These are phyloP conservation scores for Brachirus orientalis DNA, from an alignment of 2,113 vertebrate species.

Conservation along the genomic window DNA sequence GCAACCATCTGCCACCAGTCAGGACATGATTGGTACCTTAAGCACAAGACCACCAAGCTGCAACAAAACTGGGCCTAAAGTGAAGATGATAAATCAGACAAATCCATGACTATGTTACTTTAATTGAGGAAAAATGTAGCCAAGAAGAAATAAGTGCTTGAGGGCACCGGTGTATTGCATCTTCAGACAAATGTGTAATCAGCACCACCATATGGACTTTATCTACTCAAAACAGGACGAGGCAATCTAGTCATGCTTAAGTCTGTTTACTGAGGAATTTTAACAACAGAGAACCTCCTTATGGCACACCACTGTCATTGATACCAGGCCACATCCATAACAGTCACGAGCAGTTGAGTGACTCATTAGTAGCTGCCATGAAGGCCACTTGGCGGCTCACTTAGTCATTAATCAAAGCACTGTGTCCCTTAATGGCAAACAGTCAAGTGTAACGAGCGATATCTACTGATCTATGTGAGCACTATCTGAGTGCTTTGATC, in stretches of 20 bases:
- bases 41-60: too few relatives aligned
- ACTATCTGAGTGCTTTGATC: slow-evolving; percentile 70
- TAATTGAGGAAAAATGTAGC: too few relatives aligned
- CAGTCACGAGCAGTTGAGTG: slow-evolving; percentile 44
- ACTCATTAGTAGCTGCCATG: slow-evolving; percentile 65
- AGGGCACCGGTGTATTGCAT: background rate
- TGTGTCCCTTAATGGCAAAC: slow-evolving; percentile 41
- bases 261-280: slow-evolving; percentile 45
- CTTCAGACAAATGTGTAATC: background rate
- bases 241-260: background rate
- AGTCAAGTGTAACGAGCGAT: slow-evolving; percentile 39
- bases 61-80: background rate
- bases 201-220: slow-evolving; percentile 9
- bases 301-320: slow-evolving; percentile 18
- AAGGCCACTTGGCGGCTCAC: slow-evolving; percentile 40
- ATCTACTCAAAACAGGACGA: slow-evolving; percentile 15
- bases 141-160: background rate
- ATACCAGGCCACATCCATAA: slow-evolving; percentile 53
- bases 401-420: slow-evolving; percentile 68
- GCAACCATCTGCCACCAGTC: too few relatives aligned
- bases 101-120: too few relatives aligned
- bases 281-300: slow-evolving; percentile 19
- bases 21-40: too few relatives aligned
- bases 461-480: background rate
- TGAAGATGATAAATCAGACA: too few relatives aligned